phyloP scores from a whole-genome alignment of 2,888 invertebrate genomes.

The Acanthococcus lagerstroemiae region DNA sequence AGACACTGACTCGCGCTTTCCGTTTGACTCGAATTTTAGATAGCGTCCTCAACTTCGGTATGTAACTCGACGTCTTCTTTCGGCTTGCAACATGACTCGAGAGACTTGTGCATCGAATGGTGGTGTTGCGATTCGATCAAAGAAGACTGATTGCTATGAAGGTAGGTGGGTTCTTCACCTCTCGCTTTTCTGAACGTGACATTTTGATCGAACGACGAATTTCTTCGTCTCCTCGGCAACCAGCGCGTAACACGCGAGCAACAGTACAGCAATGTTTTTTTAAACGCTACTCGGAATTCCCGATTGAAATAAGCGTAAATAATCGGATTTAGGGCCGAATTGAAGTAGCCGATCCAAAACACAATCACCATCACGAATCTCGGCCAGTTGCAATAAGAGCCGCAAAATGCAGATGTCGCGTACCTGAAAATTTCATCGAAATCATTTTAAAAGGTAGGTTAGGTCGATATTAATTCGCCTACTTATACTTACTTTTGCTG shows the following conservation, averaged over 20 bases:
- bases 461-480: too few relatives aligned
- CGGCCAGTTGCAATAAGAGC: conserved; percentile 49
- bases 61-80: conserved; percentile 14
- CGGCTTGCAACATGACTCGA: conserved; percentile 7
- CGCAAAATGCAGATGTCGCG: conserved; percentile 68
- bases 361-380: conserved; percentile 76
- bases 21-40: too few relatives aligned
- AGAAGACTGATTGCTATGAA: conserved; percentile 15
- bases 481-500: too few relatives aligned
- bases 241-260: conserved; percentile 44
- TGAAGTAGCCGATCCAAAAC: conserved; percentile 98
- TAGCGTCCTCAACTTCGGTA: conserved; percentile 16
- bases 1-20: too few relatives aligned
- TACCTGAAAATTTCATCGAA: too few relatives aligned
- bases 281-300: conserved; percentile 90
- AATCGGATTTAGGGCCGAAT: conserved; percentile 90
- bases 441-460: too few relatives aligned
- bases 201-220: background rate
- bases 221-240: conserved; percentile 18
- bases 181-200: conserved; percentile 2
- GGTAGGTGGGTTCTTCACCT: conserved; percentile 1
- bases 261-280: conserved; percentile 70
- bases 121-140: conserved; percentile 11
- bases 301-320: conserved; percentile 97
- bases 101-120: background rate